Conservation (phyloP, 2,888 invertebrate genomes). For the Abrostola triplasia region DNA sequence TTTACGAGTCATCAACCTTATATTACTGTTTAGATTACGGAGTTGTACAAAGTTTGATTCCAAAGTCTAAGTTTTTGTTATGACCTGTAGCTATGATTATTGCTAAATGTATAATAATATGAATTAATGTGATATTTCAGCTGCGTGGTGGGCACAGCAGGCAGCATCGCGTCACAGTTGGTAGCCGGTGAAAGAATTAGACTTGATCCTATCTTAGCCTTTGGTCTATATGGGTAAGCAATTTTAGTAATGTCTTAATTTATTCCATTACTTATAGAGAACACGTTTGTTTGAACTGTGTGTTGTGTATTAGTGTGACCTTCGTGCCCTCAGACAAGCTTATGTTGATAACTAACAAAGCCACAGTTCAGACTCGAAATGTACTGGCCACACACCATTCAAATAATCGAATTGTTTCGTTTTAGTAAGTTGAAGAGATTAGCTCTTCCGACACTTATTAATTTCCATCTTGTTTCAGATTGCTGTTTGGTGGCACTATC, state of each 20-base stretch:
- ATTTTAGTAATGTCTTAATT: background rate
- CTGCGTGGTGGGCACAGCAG: conserved; percentile 91
- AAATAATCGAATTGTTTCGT: too few species aligned
- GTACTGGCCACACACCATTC: too few species aligned
- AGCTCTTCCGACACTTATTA: too few species aligned
- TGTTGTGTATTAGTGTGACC: too few species aligned
- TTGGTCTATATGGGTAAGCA: conserved; percentile 92
- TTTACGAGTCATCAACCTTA: conserved; percentile 11
- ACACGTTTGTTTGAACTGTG: too few species aligned
- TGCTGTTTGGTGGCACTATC: conserved; percentile 93
- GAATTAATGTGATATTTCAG: conserved; percentile 79
- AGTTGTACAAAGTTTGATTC: conserved; percentile 35
- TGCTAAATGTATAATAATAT: background rate
- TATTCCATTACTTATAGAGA: too few species aligned
- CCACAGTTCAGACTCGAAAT: too few species aligned
- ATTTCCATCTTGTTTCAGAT: conserved; percentile 76
- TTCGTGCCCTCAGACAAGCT: too few species aligned
- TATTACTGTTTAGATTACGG: conserved; percentile 14
- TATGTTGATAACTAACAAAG: too few species aligned
- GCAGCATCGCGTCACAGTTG: conserved; percentile 92
- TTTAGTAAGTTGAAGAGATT: background rate
- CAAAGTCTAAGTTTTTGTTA: conserved; percentile 45
- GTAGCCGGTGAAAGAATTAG: conserved; percentile 90
- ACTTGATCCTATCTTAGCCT: conserved; percentile 91
- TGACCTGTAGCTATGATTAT: conserved; percentile 7